A percentile compares a stretch with the other conserved stretches of the same genome.
These are phyloP conservation scores for Nyctibius bracteatus DNA, from an alignment of 2,113 vertebrate species.

Conservation along the genomic window DNA sequence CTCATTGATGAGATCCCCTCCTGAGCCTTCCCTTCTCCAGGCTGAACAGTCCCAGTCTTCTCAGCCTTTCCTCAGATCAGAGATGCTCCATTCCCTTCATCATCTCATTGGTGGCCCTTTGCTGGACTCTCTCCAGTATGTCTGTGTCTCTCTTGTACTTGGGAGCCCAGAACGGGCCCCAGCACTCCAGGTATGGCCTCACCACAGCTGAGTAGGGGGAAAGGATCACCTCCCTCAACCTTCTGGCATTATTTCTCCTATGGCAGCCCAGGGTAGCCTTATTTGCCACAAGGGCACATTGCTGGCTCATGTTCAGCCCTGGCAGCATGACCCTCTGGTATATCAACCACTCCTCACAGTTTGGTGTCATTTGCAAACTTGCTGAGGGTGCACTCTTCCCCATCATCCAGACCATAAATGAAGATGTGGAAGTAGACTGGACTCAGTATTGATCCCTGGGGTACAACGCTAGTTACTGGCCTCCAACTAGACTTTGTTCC, in stretches of 20 bases:
- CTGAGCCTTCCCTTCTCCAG: not conserved
- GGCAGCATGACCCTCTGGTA: rapidly evolving
- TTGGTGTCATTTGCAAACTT: not conserved
- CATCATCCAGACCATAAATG: not conserved
- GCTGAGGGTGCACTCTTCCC: not conserved
- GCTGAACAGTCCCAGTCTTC: not conserved
- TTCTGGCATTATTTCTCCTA: not conserved
- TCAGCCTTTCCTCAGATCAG: not conserved
- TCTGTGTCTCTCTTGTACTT: not conserved
- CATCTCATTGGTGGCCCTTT: not conserved
- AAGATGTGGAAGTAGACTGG: not conserved
- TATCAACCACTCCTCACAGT: not conserved
- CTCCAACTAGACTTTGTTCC: not conserved
- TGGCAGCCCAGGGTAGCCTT: not conserved
- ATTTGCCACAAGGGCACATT: not conserved
- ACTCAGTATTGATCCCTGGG: not conserved
- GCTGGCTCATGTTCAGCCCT: not conserved
- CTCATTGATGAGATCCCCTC: not conserved
- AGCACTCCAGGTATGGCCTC: rapidly evolving
- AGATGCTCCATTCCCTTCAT: not conserved
- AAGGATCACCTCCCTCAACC: not conserved
- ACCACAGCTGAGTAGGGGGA: not conserved
- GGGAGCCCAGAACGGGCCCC: not conserved
- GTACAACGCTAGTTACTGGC: not conserved
- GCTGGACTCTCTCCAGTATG: not conserved